Conservation (phyloP, 1,140 invertebrate species). For the Drosophila jambulina region DNA sequence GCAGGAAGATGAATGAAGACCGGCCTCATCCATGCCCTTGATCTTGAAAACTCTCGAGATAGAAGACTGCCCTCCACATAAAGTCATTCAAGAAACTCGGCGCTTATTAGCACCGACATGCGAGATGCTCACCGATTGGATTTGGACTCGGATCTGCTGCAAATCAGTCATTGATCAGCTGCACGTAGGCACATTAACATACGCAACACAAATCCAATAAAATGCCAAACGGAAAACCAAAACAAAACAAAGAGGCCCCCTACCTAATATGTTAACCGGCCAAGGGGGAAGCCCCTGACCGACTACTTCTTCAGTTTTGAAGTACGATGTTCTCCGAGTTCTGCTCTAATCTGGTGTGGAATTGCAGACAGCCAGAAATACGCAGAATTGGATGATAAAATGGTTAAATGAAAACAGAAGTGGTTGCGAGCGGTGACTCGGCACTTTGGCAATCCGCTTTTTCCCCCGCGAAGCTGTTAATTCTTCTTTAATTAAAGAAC, state of each 20-base stretch:
- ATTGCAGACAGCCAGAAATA: constrained; percentile 33
- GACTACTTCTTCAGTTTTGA: constrained; percentile 37
- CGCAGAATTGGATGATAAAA: constrained; percentile 56
- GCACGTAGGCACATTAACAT: constrained; percentile 52
- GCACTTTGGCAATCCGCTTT: constrained; percentile 62
- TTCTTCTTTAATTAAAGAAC: constrained; percentile 79
- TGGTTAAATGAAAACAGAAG: constrained; percentile 63
- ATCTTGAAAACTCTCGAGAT: constrained; percentile 32
- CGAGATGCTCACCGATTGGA: constrained; percentile 19
- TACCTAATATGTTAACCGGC: not conserved
- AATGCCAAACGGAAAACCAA: constrained; percentile 12
- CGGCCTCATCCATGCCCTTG: constrained; percentile 21
- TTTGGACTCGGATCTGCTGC: constrained; percentile 22
- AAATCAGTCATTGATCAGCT: constrained; percentile 46
- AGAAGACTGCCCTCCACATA: constrained; percentile 41
- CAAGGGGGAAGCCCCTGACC: constrained; percentile 40
- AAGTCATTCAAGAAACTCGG: constrained; percentile 12
- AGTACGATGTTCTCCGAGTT: constrained; percentile 24
- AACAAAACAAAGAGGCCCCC: constrained; percentile 37
- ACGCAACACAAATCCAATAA: not conserved
- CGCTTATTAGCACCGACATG: constrained; percentile 42
- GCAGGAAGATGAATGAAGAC: constrained; percentile 40
- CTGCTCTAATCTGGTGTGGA: constrained; percentile 24
- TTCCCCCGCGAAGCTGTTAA: constrained; percentile 71
- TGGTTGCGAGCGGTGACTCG: constrained; percentile 58